A percentile compares a stretch with the other conserved stretches of the same genome.
Conservation (phyloP, 2,888 invertebrate genomes). For the Orchesellides sinensis region DNA sequence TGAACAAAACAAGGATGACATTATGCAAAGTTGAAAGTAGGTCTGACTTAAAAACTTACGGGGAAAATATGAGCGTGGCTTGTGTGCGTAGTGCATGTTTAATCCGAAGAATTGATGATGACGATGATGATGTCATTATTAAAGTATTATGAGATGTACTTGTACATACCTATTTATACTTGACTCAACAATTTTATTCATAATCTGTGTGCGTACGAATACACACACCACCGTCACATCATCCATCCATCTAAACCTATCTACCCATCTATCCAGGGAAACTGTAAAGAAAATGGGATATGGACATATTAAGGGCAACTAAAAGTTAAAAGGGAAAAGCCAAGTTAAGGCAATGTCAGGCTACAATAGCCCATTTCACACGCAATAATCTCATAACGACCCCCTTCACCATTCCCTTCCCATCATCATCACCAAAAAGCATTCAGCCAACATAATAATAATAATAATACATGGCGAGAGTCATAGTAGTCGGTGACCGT, state of each 20-base stretch:
- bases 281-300: slow-evolving; percentile 51
- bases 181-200: not conserved
- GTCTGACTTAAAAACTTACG: too few species aligned
- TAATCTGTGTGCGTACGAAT: too few species aligned
- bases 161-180: slow-evolving; percentile 8
- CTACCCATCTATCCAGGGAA: not conserved
- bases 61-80: too few species aligned
- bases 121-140: slow-evolving; percentile 45
- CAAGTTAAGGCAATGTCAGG: slow-evolving; percentile 73
- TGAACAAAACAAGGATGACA: too few species aligned
- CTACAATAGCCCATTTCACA: slow-evolving; percentile 74
- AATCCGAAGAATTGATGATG: slow-evolving; percentile 37
- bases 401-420: slow-evolving; percentile 54
- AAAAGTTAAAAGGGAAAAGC: slow-evolving; percentile 70
- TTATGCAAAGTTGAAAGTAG: too few species aligned
- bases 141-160: slow-evolving; percentile 41
- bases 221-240: slow-evolving; percentile 30
- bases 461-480: slow-evolving; percentile 15
- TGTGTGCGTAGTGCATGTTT: slow-evolving; percentile 12
- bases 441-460: slow-evolving; percentile 29
- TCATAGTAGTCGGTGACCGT: not conserved
- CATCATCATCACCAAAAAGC: slow-evolving; percentile 52
- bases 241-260: slow-evolving; percentile 11
- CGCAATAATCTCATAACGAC: slow-evolving; percentile 74
- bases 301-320: slow-evolving; percentile 69